Conservation (phyloP, 2,797 vertebrate species). For the Amazona finschi region DNA sequence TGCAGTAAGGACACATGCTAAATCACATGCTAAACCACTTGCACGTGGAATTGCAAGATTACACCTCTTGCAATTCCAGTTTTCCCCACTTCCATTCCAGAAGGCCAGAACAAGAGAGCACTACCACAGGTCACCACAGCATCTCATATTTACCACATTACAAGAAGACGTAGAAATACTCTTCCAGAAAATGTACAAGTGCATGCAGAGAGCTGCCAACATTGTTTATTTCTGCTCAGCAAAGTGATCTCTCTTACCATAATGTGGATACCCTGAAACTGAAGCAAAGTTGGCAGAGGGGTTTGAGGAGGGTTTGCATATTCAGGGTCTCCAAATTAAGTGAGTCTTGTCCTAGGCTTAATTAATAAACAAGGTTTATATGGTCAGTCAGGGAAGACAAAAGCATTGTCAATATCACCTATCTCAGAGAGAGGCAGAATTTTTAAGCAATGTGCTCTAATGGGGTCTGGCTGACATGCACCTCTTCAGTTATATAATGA, state of each 20-base stretch:
- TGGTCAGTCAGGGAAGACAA: not conserved
- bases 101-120: not conserved
- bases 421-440: not conserved
- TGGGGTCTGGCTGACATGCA: not conserved
- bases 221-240: not conserved
- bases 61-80: not conserved
- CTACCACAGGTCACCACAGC: not conserved
- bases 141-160: not conserved
- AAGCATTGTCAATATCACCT: not conserved
- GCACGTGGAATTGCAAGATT: not conserved
- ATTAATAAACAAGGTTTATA: not conserved
- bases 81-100: not conserved
- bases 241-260: not conserved
- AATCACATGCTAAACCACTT: not conserved
- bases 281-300: not conserved
- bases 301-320: not conserved
- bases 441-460: not conserved
- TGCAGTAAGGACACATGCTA: not conserved
- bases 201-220: not conserved
- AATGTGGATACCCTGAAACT: not conserved
- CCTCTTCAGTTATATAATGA: constrained; percentile 5
- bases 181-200: not conserved
- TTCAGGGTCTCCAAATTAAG: not conserved
- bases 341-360: not conserved
- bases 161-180: not conserved